phyloP scores from a whole-genome alignment of 2,113 vertebrate genomes.

The Campylomormyrus tamandua region DNA sequence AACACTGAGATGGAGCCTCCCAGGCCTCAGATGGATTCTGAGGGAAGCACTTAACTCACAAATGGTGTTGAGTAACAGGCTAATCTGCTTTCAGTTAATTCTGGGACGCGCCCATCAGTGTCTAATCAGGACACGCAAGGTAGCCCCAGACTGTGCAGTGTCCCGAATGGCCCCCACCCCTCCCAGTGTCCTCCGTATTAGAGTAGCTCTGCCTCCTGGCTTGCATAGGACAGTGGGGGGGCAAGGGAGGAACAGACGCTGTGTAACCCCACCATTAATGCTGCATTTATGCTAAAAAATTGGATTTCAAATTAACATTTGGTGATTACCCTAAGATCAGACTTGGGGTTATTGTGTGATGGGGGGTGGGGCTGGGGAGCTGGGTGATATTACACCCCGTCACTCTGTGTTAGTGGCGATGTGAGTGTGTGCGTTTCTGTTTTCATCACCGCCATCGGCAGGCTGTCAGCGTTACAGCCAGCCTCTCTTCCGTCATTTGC shows the following conservation, averaged over 20 bases:
- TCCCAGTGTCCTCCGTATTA: neutral
- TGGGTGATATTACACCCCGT: neutral
- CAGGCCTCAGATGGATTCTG: neutral
- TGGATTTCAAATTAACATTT: constrained; percentile 56
- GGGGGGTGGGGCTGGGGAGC: neutral
- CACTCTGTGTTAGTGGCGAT: neutral
- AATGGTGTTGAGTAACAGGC: neutral
- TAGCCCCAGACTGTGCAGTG: neutral
- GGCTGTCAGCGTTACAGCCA: neutral
- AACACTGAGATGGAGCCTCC: neutral
- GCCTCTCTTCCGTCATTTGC: neutral
- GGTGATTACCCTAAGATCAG: constrained; percentile 57
- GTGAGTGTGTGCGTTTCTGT: neutral
- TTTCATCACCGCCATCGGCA: neutral
- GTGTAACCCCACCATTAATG: constrained; percentile 45
- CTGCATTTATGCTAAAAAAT: constrained; percentile 24
- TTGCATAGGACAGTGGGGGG: neutral
- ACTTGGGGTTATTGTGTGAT: constrained; percentile 1
- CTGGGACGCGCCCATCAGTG: neutral
- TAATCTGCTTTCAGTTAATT: constrained; percentile 6
- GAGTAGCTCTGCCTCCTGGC: constrained; percentile 40
- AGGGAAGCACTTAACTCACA: neutral
- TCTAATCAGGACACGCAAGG: neutral
- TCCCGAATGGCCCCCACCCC: neutral
- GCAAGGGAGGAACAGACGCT: constrained; percentile 37